Conservation (phyloP, 2,113 vertebrate species). For the Pituophis catenifer region DNA sequence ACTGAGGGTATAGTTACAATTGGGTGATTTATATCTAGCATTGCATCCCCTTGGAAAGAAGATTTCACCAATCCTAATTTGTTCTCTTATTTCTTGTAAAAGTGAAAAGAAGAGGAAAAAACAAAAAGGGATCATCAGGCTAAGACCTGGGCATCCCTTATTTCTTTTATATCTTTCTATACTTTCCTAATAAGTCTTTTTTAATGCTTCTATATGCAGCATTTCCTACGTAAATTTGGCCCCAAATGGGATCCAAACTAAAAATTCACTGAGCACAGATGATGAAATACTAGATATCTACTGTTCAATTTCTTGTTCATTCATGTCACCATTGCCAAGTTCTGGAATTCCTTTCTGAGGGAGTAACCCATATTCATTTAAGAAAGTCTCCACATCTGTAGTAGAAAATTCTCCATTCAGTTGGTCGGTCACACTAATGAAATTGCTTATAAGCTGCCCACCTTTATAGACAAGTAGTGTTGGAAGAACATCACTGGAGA, state of each 20-base stretch:
- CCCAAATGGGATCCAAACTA: conserved; percentile 30
- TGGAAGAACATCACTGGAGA: conserved; percentile 86
- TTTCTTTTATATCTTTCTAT: conserved; percentile 24
- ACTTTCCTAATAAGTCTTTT: conserved; percentile 3
- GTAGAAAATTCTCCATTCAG: conserved; percentile 90
- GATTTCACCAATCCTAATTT: not conserved
- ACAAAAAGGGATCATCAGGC: not conserved
- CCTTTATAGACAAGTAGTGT: conserved; percentile 91
- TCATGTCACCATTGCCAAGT: conserved; percentile 66
- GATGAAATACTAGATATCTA: not conserved
- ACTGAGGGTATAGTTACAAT: not conserved
- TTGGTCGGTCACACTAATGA: conserved; percentile 85
- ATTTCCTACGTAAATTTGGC: conserved; percentile 56
- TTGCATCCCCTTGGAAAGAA: not conserved
- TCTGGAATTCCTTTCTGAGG: conserved; percentile 81
- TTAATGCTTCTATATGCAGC: not conserved
- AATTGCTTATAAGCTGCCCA: conserved; percentile 93
- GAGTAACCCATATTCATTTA: conserved; percentile 92
- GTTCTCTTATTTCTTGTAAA: not conserved
- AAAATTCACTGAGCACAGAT: conserved; percentile 8
- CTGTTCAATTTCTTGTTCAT: conserved; percentile 80
- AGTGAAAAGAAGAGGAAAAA: not conserved
- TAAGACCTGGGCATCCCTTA: not conserved
- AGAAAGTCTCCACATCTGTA: conserved; percentile 89
- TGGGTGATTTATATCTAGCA: not conserved